Evolutionary conservation across 2,888 invertebrate species (phyloP).

Genomic region (Panopea generosa): DNA sequence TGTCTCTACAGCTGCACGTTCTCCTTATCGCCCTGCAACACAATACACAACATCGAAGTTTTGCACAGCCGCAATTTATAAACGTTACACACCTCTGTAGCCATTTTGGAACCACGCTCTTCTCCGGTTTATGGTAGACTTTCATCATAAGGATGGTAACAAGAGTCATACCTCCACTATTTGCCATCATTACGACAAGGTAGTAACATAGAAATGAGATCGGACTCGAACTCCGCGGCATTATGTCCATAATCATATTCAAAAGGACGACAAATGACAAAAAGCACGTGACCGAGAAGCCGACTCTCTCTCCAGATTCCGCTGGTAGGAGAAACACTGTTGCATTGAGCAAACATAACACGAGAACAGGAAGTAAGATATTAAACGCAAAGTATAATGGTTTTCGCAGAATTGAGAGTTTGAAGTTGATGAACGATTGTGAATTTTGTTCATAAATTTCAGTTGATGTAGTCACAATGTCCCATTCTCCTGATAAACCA

Average conservation of each 20-base stretch:
- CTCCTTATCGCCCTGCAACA: constrained; percentile 19
- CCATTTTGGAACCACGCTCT: constrained; percentile 51
- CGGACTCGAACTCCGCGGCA: constrained; percentile 55
- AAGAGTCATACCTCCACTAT: constrained; percentile 56
- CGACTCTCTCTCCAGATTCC: constrained; percentile 59
- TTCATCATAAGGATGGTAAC: constrained; percentile 54
- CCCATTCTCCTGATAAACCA: constrained; percentile 55
- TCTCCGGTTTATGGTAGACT: constrained; percentile 55
- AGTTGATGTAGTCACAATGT: constrained; percentile 39
- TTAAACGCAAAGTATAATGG: constrained; percentile 61
- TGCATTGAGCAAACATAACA: constrained; percentile 49
- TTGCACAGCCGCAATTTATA: constrained; percentile 53
- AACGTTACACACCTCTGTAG: constrained; percentile 45
- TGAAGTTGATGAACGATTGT: constrained; percentile 42
- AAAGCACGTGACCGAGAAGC: constrained; percentile 62
- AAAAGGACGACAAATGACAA: constrained; percentile 53
- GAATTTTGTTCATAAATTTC: constrained; percentile 1
- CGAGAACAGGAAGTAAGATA: constrained; percentile 52
- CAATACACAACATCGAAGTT: constrained; percentile 35
- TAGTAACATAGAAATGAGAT: constrained; percentile 60
- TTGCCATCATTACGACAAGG: constrained; percentile 58
- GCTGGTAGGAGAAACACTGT: constrained; percentile 59
- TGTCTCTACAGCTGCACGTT: constrained; percentile 25
- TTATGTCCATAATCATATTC: constrained; percentile 64
- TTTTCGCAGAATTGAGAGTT: constrained; percentile 39